Base-by-base conservation (phyloP, 2,797 vertebrate genomes). In the Anas georgica region DNA sequence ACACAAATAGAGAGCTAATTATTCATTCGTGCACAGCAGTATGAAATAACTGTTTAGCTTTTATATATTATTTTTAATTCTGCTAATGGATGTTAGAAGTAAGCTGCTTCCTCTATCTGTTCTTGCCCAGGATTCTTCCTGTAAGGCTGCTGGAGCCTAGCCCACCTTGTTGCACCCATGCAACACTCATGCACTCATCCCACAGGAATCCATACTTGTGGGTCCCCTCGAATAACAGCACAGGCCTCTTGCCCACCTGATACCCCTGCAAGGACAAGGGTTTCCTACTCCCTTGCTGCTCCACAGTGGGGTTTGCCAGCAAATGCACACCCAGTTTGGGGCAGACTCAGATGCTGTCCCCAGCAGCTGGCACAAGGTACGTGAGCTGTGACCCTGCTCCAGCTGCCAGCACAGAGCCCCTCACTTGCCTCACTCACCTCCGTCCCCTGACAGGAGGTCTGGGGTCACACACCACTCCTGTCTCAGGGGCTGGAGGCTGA, bases 301-400 rank as follows among this genome's bases (percentile, higher is more conserved):
- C 41, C 48, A 56, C 9, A 26, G 33, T 35, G 41, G 16, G 23
- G 7, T 46, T 69, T 56, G 11, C 29, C 17, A 35, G 41, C 0
- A 1, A 16, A 48, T 0, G 2, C 26, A 31, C 13, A 6, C 8
- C 15, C 20, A 35, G 25, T 41, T 16, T 63, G 31, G 21, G 17
- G 41, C 13, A 50, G 20, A 21, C 10, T 75, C 9, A 41, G 21
- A 50, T 17, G 8, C 14, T 55, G 1, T 25, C 13, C 9, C 33
- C 41, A n/a, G 18, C 4, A 69, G 25, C 10, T 1, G 1, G 8
- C 48, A 62, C 4, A 7, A 1, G 0, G 18, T 15, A 54, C 28
- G 17, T 0, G 1, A 12, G 3, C 29, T 75, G 52, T 28, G 55
- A 82, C 74, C 3, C 46, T 0, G 0, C 8, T 55, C 17, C 29